Conservation (phyloP, 1,140 invertebrate species). For the Saccostrea glomerata region DNA sequence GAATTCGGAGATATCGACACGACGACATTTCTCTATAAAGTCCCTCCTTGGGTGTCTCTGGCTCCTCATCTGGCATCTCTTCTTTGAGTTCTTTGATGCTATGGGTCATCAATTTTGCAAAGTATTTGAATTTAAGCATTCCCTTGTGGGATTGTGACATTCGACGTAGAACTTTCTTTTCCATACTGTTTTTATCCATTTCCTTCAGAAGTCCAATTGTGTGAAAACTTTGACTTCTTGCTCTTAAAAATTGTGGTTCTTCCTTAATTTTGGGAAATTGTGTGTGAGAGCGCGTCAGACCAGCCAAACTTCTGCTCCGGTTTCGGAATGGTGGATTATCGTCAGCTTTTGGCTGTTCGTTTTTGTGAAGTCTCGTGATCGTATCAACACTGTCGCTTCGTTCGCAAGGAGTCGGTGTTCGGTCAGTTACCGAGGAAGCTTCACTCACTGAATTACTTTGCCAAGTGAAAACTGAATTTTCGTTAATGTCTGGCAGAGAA, state of each 20-base stretch:
- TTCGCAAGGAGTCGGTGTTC: not conserved
- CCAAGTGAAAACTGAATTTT: not conserved
- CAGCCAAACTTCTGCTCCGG: not conserved
- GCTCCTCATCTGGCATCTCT: not conserved
- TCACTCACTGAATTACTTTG: not conserved
- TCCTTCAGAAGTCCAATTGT: not conserved
- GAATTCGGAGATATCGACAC: slow-evolving; percentile 6
- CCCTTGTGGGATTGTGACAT: not conserved
- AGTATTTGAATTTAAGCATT: slow-evolving; percentile 17
- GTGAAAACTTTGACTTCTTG: slow-evolving; percentile 20
- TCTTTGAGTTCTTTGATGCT: slow-evolving; percentile 5
- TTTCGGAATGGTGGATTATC: not conserved
- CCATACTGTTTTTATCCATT: not conserved
- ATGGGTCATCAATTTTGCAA: slow-evolving; percentile 28
- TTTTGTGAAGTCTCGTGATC: not conserved
- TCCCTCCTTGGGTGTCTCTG: not conserved
- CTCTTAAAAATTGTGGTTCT: not conserved
- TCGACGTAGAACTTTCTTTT: slow-evolving; percentile 3
- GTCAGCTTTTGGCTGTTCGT: not conserved
- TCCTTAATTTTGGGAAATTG: not conserved
- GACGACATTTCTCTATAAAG: not conserved
- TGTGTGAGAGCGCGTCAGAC: not conserved
- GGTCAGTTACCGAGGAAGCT: not conserved
- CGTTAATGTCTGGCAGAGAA: slow-evolving; percentile 8
- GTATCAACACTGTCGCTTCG: not conserved